These are phyloP conservation scores for Psylliodes chrysocephalus DNA, from an alignment of 2,888 invertebrate species.

Conservation along the genomic window DNA sequence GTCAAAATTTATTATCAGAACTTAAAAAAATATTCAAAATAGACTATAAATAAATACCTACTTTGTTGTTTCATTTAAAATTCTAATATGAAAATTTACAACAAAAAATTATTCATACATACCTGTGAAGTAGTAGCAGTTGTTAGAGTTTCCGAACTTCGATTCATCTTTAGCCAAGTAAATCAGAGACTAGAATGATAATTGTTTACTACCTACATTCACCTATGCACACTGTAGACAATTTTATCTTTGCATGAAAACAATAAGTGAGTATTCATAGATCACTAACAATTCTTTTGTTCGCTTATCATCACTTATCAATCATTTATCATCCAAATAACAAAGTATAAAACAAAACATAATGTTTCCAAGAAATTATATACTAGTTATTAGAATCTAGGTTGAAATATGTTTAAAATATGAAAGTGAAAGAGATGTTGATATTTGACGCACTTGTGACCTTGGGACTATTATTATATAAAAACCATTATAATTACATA, in stretches of 20 bases:
- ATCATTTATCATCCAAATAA: not conserved
- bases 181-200: not conserved
- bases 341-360: not conserved
- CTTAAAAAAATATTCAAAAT: no score
- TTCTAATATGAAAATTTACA: no score
- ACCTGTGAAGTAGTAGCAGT: conserved; percentile 1
- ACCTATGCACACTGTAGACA: not conserved
- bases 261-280: not conserved
- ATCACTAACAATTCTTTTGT: not conserved
- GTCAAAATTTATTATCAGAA: no score
- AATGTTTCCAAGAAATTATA: not conserved
- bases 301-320: not conserved
- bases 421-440: conserved; percentile 1
- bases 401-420: not conserved
- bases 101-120: not conserved
- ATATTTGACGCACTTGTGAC: not conserved
- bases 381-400: not conserved
- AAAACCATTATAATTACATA: no score
- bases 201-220: conserved; percentile 5
- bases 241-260: not conserved
- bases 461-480: not conserved
- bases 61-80: no score
- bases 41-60: no score
- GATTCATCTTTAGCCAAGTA: conserved; percentile 5
- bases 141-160: conserved; percentile 4